A percentile compares a stretch with the other conserved stretches of the same genome.
Conservation (phyloP, 2,113 vertebrate genomes). For the Aptenodytes forsteri region DNA sequence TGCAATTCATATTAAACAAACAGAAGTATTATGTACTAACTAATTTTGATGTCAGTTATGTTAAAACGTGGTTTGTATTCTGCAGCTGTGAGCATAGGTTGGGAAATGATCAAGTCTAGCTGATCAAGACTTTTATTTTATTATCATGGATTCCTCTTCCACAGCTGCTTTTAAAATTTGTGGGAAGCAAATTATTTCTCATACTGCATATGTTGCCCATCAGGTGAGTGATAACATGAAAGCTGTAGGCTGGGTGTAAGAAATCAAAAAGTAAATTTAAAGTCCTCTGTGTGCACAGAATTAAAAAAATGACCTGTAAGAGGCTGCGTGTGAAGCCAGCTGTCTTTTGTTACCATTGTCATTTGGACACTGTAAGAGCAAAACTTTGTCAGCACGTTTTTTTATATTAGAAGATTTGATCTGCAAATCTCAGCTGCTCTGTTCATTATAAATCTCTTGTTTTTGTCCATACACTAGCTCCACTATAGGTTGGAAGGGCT, state of each 20-base stretch:
- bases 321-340: slow-evolving; percentile 49
- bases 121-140: slow-evolving; percentile 60
- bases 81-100: slow-evolving; percentile 59
- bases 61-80: slow-evolving; percentile 53
- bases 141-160: slow-evolving; percentile 54
- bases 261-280: slow-evolving; percentile 26
- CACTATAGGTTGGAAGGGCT: slow-evolving; percentile 99
- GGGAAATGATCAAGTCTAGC: slow-evolving; percentile 39
- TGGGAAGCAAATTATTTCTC: slow-evolving; percentile 66
- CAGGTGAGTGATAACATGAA: slow-evolving; percentile 57
- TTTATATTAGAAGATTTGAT: slow-evolving; percentile 70
- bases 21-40: slow-evolving; percentile 7
- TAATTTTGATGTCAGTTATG: slow-evolving; percentile 33
- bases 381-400: slow-evolving; percentile 73
- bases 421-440: slow-evolving; percentile 82
- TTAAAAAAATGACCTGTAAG: slow-evolving; percentile 47
- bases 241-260: slow-evolving; percentile 49
- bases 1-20: slow-evolving; percentile 40
- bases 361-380: slow-evolving; percentile 66
- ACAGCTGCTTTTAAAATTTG: slow-evolving; percentile 64
- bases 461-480: slow-evolving; percentile 93
- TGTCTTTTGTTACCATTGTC: slow-evolving; percentile 67
- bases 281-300: slow-evolving; percentile 65
- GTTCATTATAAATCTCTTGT: slow-evolving; percentile 90
- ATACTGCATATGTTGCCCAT: slow-evolving; percentile 55